phyloP scores from a whole-genome alignment of 2,888 invertebrate species.

The Reticulitermes lucifugus region DNA sequence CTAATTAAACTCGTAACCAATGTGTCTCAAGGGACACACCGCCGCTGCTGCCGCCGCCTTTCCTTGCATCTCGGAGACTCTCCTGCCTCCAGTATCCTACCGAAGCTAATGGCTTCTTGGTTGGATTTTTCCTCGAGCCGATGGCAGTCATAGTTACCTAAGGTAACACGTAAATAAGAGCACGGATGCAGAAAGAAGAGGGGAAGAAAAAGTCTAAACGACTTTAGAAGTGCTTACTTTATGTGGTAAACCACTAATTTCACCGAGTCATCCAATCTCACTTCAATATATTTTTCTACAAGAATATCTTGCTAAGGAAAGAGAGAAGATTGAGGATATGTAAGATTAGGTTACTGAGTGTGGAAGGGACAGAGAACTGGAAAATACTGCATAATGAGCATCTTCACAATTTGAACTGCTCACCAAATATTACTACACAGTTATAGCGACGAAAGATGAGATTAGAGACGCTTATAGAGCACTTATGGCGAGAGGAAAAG shows the following conservation, averaged over 20 bases:
- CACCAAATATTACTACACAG: too few relatives aligned
- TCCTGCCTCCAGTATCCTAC: not conserved
- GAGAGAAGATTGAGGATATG: too few relatives aligned
- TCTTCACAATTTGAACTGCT: too few relatives aligned
- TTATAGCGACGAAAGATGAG: too few relatives aligned
- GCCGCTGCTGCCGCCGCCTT: not conserved
- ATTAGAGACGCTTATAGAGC: too few relatives aligned
- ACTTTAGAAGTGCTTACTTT: constrained; percentile 21
- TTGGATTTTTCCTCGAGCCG: constrained; percentile 35
- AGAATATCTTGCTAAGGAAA: too few relatives aligned
- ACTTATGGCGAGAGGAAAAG: too few relatives aligned
- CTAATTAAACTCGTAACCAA: constrained; percentile 50
- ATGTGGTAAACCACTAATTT: not conserved
- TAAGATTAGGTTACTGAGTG: too few relatives aligned
- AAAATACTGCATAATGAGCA: too few relatives aligned
- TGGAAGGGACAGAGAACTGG: too few relatives aligned
- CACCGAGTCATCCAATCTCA: too few relatives aligned
- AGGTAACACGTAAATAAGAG: constrained; percentile 21
- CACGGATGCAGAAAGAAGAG: not conserved
- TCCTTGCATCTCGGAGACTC: not conserved
- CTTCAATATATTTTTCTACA: too few relatives aligned
- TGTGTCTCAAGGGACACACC: constrained; percentile 46
- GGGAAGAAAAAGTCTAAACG: constrained; percentile 19
- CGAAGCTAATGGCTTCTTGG: constrained; percentile 28
- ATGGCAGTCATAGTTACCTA: constrained; percentile 20